phyloP scores from a whole-genome alignment of 2,797 vertebrate genomes.

The Sebastolobus altivelis region DNA sequence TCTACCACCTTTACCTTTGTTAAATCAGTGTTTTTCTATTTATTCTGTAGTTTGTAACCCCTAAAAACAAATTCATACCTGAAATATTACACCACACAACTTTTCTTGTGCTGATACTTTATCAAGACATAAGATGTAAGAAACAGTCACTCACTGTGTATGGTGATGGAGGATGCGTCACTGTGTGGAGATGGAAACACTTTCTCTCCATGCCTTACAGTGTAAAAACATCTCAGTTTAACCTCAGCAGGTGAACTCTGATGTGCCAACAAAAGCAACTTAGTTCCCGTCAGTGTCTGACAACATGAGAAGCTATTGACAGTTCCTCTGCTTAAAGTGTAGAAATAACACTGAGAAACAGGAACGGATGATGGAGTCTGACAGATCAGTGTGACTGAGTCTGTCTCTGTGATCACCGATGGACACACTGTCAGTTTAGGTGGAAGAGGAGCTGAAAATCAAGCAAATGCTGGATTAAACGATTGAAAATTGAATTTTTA shows the following conservation, averaged over 20 bases:
- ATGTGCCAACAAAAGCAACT: slow-evolving; percentile 13
- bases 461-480: not conserved
- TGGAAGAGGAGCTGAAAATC: slow-evolving; percentile 4
- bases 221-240: slow-evolving; percentile 44
- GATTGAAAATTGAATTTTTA: not conserved
- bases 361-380: not conserved
- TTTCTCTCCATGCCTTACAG: not conserved
- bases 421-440: slow-evolving; percentile 6
- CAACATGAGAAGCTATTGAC: not conserved
- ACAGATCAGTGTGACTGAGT: slow-evolving; percentile 49
- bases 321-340: not conserved
- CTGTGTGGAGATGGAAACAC: slow-evolving; percentile 6
- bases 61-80: not conserved
- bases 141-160: slow-evolving; percentile 22
- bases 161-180: slow-evolving; percentile 13
- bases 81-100: not conserved
- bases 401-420: slow-evolving; percentile 17
- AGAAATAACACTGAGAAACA: slow-evolving; percentile 48
- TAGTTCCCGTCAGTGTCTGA: slow-evolving; percentile 26
- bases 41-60: not conserved
- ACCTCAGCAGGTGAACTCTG: slow-evolving; percentile 23
- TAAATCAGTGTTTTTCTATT: not conserved
- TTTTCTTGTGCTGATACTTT: too few relatives aligned
- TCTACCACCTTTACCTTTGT: not conserved
- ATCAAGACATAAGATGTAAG: not conserved